Conservation (phyloP, 2,888 invertebrate genomes). For the Lasioglossum marginatum region DNA sequence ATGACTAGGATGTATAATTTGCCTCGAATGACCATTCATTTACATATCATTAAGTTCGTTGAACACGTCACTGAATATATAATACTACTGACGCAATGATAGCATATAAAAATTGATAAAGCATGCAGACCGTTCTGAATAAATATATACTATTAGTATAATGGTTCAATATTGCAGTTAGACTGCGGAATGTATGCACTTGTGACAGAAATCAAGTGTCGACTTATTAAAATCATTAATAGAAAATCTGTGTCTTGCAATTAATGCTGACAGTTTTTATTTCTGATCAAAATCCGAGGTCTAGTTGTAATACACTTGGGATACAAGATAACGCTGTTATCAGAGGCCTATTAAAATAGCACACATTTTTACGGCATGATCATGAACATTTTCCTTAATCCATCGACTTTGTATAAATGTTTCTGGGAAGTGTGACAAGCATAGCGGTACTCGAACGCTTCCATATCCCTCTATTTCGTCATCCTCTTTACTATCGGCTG, state of each 20-base stretch:
- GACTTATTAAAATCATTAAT: background rate
- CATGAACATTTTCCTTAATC: background rate
- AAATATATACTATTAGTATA: background rate
- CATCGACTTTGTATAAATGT: background rate
- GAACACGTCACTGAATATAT: background rate
- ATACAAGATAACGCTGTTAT: background rate
- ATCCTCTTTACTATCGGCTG: background rate
- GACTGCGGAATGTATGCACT: no score
- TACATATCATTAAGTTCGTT: background rate
- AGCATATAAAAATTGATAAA: background rate
- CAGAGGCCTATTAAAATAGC: background rate
- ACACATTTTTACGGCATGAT: background rate
- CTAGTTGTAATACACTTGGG: no score
- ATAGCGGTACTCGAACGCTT: background rate
- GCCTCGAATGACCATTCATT: background rate
- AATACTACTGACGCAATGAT: background rate
- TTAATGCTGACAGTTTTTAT: background rate
- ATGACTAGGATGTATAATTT: background rate
- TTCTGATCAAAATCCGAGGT: background rate
- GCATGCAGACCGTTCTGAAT: background rate
- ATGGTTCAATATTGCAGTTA: background rate
- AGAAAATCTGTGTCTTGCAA: background rate
- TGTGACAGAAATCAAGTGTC: background rate
- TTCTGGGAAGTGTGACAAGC: background rate
- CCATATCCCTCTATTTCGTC: conserved; percentile 13